A percentile compares a stretch with the other conserved stretches of the same genome.
These are phyloP conservation scores for Microplitis demolitor DNA, from an alignment of 1,140 invertebrate genomes.

Conservation along the genomic window DNA sequence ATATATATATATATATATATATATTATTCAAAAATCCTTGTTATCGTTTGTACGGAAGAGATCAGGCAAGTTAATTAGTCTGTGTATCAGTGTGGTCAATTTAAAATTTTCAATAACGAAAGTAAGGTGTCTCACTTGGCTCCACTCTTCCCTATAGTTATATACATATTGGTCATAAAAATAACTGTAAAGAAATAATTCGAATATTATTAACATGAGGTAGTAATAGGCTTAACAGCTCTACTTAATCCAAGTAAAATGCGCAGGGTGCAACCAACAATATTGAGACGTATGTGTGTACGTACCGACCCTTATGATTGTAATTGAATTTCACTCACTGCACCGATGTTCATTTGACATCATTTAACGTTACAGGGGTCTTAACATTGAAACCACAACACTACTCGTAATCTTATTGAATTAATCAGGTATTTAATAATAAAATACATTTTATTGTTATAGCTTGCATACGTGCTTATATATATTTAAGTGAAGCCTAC, in stretches of 20 bases:
- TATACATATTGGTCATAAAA: constrained; percentile 31
- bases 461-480: too few species aligned
- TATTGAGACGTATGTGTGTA: constrained; percentile 33
- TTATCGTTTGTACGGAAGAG: too few species aligned
- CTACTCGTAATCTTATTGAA: constrained; percentile 34
- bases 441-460: constrained; percentile 21
- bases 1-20: too few species aligned
- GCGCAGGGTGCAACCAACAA: constrained; percentile 31
- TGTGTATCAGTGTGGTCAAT: too few species aligned
- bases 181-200: constrained; percentile 26
- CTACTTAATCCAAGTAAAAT: constrained; percentile 26
- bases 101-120: too few species aligned
- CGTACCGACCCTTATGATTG: constrained; percentile 31
- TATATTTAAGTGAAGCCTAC: too few species aligned
- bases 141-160: too few species aligned
- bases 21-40: too few species aligned
- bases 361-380: constrained; percentile 39
- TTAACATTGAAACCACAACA: constrained; percentile 5
- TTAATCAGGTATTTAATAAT: constrained; percentile 43
- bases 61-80: too few species aligned
- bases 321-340: constrained; percentile 54
- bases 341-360: constrained; percentile 58
- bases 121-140: too few species aligned
- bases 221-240: constrained; percentile 51
- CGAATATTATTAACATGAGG: constrained; percentile 51